Evolutionary conservation across 1,140 invertebrate genomes (phyloP).

Genomic region (Zaprionus vittiger): DNA sequence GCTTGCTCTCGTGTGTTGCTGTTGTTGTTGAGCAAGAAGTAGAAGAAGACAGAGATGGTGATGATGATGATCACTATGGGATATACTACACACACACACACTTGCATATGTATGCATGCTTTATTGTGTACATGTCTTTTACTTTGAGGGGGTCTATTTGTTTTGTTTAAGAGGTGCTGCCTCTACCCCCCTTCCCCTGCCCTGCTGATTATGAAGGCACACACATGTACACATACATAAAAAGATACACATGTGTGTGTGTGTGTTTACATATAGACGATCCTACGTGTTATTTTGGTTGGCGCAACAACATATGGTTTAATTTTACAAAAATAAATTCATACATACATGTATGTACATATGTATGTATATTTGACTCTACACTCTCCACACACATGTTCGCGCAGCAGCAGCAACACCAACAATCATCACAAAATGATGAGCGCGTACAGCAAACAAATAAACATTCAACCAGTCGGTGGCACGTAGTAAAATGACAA

Average conservation of each 20-base stretch:
- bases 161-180: constrained; percentile 76
- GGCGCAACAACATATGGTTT: constrained; percentile 75
- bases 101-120: constrained; percentile 51
- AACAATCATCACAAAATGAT: constrained; percentile 13
- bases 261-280: constrained; percentile 34
- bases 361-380: constrained; percentile 53
- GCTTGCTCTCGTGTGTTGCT: constrained; percentile 20
- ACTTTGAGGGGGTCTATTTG: constrained; percentile 80
- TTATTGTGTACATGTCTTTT: constrained; percentile 73
- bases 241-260: constrained; percentile 16
- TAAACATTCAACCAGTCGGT: constrained; percentile 79
- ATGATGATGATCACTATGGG: constrained; percentile 41
- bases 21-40: constrained; percentile 44
- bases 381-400: constrained; percentile 78
- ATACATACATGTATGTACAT: constrained; percentile 9
- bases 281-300: constrained; percentile 80
- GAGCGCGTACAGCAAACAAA: constrained; percentile 58
- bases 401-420: constrained; percentile 31
- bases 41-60: constrained; percentile 43
- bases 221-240: constrained; percentile 14
- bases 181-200: constrained; percentile 4
- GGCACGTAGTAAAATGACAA: constrained; percentile 82
- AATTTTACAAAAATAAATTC: constrained; percentile 77
- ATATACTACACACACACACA: constrained; percentile 19
- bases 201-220: constrained; percentile 50